Evolutionary conservation across 2,888 invertebrate species (phyloP).

Genomic region (Chrysopilus asiliformis): DNA sequence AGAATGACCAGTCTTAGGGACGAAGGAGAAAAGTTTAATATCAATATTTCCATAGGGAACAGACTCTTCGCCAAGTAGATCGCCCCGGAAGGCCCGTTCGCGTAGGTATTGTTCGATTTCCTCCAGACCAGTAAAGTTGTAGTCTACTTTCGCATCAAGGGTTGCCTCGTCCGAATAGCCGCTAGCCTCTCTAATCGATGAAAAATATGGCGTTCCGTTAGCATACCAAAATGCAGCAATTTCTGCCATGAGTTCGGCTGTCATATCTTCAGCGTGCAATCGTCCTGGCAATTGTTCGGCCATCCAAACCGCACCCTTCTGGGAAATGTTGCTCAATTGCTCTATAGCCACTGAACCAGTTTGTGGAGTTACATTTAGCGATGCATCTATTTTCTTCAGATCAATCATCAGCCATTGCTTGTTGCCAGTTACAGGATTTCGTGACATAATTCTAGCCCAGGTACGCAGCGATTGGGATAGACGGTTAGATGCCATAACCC

Average conservation of each 20-base stretch:
- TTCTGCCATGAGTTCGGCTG: constrained; percentile 4
- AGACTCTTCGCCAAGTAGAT: constrained; percentile 29
- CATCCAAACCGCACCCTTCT: constrained; percentile 45
- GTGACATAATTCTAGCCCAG: constrained; percentile 58
- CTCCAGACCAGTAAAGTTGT: constrained; percentile 27
- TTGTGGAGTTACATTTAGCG: constrained; percentile 12
- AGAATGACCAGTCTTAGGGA: constrained; percentile 25
- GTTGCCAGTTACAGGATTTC: constrained; percentile 67
- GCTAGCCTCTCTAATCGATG: constrained; percentile 26
- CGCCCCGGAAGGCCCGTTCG: constrained; percentile 32
- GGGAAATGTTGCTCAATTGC: constrained; percentile 17
- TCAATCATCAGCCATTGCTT: constrained; percentile 81
- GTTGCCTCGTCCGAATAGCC: constrained; percentile 20
- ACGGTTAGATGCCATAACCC: constrained; percentile 72
- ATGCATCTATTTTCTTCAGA: constrained; percentile 40
- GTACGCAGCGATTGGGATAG: constrained; percentile 54
- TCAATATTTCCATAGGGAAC: constrained; percentile 36
- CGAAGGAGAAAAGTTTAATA: constrained; percentile 33
- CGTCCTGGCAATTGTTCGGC: constrained; percentile 64
- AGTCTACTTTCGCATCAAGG: constrained; percentile 20
- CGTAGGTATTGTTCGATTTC: constrained; percentile 29
- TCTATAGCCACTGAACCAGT: constrained; percentile 17
- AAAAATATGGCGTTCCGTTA: constrained; percentile 32
- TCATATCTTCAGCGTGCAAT: constrained; percentile 38
- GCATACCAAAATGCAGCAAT: constrained; percentile 49